Conservation (phyloP, 2,888 invertebrate genomes). For the Aphidius colemani region DNA sequence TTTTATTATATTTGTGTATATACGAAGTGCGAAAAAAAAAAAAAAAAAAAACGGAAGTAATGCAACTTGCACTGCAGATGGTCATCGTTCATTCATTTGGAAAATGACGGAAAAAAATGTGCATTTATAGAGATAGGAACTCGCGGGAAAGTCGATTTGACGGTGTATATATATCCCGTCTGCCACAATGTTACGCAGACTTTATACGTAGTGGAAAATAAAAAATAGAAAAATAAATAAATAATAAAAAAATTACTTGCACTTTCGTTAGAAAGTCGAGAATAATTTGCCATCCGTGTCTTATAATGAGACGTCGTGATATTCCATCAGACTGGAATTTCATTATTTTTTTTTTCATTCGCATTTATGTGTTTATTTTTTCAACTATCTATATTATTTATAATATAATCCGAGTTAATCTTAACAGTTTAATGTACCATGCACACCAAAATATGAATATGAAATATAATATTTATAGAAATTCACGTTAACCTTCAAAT, state of each 20-base stretch:
- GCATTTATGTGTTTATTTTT: neutral
- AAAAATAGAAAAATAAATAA: no score
- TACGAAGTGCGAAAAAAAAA: neutral
- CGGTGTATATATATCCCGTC: slow-evolving; percentile 15
- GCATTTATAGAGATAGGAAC: neutral
- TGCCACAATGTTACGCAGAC: slow-evolving; percentile 42
- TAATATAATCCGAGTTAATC: no score
- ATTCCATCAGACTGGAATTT: slow-evolving; percentile 1
- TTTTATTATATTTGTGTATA: no score
- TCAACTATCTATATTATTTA: no score
- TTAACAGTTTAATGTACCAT: no score
- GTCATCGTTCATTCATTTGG: slow-evolving; percentile 31
- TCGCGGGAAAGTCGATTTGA: slow-evolving; percentile 22
- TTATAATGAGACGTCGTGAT: no score
- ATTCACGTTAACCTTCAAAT: no score
- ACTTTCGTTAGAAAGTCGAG: slow-evolving; percentile 59
- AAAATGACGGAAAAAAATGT: slow-evolving; percentile 50
- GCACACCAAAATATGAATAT: no score
- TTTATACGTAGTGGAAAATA: slow-evolving; percentile 33
- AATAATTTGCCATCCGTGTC: slow-evolving; percentile 54
- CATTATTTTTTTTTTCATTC: slow-evolving; percentile 7
- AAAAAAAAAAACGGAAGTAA: slow-evolving; percentile 20
- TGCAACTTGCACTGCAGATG: neutral
- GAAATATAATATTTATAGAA: no score
- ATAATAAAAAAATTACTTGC: slow-evolving; percentile 56